phyloP scores from a whole-genome alignment of 2,113 vertebrate genomes.

The Gymnobelideus leadbeateri region DNA sequence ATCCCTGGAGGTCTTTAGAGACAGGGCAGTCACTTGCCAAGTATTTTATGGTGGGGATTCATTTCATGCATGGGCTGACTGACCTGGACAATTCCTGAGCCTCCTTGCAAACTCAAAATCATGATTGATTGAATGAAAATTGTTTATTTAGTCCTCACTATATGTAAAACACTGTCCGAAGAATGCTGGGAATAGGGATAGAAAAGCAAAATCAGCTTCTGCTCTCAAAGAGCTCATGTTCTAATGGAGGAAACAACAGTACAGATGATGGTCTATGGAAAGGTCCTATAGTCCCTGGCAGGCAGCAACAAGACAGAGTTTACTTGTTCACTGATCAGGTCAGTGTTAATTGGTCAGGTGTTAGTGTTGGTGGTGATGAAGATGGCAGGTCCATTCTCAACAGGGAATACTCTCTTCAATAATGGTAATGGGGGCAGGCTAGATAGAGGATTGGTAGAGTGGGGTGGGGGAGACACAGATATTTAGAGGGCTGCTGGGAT shows the following conservation, averaged over 20 bases:
- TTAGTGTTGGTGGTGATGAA: not conserved
- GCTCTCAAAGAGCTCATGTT: not conserved
- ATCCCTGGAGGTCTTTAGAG: not conserved
- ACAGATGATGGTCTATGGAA: not conserved
- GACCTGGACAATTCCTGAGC: not conserved
- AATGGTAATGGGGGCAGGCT: not conserved
- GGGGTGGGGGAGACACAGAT: not conserved
- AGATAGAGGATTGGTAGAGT: not conserved
- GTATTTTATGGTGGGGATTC: not conserved
- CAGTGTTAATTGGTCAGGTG: not conserved
- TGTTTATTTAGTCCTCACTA: not conserved
- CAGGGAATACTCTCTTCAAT: not conserved
- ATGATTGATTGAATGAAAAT: not conserved
- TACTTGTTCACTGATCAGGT: not conserved
- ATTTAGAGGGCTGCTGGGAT: not conserved
- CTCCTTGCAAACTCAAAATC: not conserved
- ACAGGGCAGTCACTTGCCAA: not conserved
- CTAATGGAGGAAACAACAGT: not conserved
- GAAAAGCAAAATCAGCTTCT: not conserved
- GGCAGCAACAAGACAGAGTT: not conserved
- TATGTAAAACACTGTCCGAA: not conserved
- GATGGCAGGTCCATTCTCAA: not conserved
- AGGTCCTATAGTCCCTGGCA: not conserved
- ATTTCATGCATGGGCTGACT: not conserved
- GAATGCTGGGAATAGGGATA: not conserved